Percentiles rank a stretch among this genome's conserved stretches.
Conservation (phyloP, 1,140 invertebrate genomes). For the Pseudomyrmex flavicornis region DNA sequence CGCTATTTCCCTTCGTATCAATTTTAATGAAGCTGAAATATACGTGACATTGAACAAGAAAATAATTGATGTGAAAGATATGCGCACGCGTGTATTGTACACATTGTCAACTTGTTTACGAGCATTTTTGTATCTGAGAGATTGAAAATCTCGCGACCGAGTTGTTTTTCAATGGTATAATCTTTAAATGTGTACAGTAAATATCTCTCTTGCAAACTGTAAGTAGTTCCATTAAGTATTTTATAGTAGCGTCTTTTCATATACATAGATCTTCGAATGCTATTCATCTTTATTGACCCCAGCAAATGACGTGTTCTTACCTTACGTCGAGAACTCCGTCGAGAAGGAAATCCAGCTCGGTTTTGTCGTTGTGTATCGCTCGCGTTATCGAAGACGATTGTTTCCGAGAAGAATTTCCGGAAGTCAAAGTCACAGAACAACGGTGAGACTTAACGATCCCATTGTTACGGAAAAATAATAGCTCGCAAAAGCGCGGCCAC, state of each 20-base stretch:
- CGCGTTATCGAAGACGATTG: constrained; percentile 10
- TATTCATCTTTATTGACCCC: no score
- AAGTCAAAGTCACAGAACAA: not conserved
- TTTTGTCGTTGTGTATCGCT: not conserved
- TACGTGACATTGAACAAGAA: not conserved
- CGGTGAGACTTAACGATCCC: constrained; percentile 18
- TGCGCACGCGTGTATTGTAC: not conserved
- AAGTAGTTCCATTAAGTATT: no score
- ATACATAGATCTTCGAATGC: no score
- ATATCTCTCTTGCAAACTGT: no score
- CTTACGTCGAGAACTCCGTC: not conserved
- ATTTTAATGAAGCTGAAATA: not conserved
- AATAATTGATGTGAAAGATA: not conserved
- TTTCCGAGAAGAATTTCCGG: constrained; percentile 5
- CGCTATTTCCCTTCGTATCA: not conserved
- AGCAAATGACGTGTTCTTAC: no score
- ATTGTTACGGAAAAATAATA: constrained; percentile 42
- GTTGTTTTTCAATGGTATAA: no score
- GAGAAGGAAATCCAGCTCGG: not conserved
- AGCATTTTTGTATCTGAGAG: no score
- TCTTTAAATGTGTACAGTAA: no score
- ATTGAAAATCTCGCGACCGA: no score
- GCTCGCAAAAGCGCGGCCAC: not conserved
- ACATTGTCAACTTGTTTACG: no score
- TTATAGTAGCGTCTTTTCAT: no score